A percentile compares a stretch with the other conserved stretches of the same genome.
Evolutionary conservation across 2,888 invertebrate species (phyloP).

Genomic region (Yponomeuta sedellus): DNA sequence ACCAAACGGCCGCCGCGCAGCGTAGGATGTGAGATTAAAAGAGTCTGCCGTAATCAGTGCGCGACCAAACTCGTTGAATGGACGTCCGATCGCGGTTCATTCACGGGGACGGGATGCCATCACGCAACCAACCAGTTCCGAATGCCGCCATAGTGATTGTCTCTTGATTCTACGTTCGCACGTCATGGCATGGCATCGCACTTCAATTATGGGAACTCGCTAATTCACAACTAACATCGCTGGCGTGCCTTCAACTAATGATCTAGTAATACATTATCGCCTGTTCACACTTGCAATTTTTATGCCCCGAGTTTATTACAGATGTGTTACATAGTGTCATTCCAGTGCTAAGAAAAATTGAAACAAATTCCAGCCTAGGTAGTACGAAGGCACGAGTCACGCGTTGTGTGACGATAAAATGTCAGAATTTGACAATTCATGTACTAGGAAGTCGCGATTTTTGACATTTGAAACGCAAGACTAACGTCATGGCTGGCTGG

Average conservation of each 20-base stretch:
- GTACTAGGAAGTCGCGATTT: too few relatives aligned
- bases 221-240: conserved; percentile 36
- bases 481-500: too few relatives aligned
- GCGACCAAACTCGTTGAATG: conserved; percentile 72
- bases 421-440: too few relatives aligned
- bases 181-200: conserved; percentile 35
- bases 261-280: conserved; percentile 29
- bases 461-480: too few relatives aligned
- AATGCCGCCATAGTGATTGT: conserved; percentile 15
- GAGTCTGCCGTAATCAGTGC: conserved; percentile 68
- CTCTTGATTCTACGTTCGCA: conserved; percentile 31
- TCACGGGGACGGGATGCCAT: conserved; percentile 64
- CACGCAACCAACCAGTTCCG: conserved; percentile 41
- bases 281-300: conserved; percentile 30
- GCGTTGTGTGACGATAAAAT: too few relatives aligned
- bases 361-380: too few relatives aligned
- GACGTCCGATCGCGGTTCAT: conserved; percentile 53
- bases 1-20: conserved; percentile 25
- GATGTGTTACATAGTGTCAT: neutral
- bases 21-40: conserved; percentile 70
- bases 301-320: neutral
- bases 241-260: conserved; percentile 30
- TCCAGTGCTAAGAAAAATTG: neutral
- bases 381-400: too few relatives aligned
- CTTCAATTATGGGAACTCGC: conserved; percentile 31